These are phyloP conservation scores for Drosophila bocki DNA, from an alignment of 1,140 invertebrate species.

Conservation along the genomic window DNA sequence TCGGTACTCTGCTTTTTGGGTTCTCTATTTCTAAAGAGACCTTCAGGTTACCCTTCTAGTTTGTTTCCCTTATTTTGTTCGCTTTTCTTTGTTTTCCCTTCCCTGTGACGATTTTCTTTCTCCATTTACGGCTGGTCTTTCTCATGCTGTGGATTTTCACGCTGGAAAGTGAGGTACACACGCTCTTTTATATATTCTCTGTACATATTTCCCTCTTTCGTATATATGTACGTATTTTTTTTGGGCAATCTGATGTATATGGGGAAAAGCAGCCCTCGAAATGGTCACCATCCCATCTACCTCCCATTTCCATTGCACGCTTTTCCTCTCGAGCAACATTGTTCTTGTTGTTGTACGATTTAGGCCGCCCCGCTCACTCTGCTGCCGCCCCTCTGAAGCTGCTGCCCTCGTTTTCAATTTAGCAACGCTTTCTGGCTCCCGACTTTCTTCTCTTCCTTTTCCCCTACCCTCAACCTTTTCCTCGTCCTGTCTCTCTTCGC, in stretches of 20 bases:
- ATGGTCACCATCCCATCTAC: slow-evolving; percentile 20
- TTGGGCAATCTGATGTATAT: slow-evolving; percentile 39
- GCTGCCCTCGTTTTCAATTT: slow-evolving; percentile 46
- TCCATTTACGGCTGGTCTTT: slow-evolving; percentile 25
- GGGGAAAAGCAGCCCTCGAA: slow-evolving; percentile 43
- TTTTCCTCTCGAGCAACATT: slow-evolving; percentile 20
- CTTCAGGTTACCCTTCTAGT: slow-evolving; percentile 24
- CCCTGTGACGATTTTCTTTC: slow-evolving; percentile 28
- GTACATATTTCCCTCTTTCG: slow-evolving; percentile 33
- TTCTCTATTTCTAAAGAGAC: slow-evolving; percentile 12
- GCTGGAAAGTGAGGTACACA: slow-evolving; percentile 43
- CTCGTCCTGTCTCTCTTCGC: background rate
- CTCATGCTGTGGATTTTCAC: slow-evolving; percentile 15
- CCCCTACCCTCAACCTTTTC: background rate
- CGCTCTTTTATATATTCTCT: slow-evolving; percentile 15
- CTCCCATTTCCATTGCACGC: slow-evolving; percentile 17
- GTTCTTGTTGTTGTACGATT: slow-evolving; percentile 35
- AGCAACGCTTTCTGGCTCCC: slow-evolving; percentile 17
- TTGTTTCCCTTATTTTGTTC: slow-evolving; percentile 1
- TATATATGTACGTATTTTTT: slow-evolving; percentile 7
- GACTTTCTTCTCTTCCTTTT: background rate
- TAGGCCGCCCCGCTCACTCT: slow-evolving; percentile 33
- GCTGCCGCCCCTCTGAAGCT: slow-evolving; percentile 14
- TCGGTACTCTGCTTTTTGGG: slow-evolving; percentile 25
- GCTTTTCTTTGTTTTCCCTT: slow-evolving; percentile 5